Evolutionary conservation across 2,888 invertebrate genomes (phyloP).

Genomic region (Lepas anatifera): DNA sequence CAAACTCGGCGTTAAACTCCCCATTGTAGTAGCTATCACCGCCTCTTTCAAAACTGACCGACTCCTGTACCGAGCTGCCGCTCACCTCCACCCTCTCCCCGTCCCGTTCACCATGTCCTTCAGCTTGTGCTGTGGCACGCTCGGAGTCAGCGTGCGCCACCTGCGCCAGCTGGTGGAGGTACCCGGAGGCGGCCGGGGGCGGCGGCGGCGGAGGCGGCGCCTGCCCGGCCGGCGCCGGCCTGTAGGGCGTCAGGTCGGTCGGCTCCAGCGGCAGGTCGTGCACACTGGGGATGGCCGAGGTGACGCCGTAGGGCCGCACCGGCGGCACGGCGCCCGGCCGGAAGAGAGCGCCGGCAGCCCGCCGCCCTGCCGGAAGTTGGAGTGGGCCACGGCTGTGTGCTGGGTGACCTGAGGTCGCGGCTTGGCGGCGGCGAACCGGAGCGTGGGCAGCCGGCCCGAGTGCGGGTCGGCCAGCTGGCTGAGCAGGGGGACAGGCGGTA

Average conservation of each 20-base stretch:
- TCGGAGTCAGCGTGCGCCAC: background rate
- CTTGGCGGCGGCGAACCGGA: background rate
- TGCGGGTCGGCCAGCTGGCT: background rate
- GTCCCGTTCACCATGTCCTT: too few relatives aligned
- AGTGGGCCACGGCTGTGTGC: background rate
- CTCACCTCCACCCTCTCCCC: too few relatives aligned
- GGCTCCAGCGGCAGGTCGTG: constrained; percentile 8
- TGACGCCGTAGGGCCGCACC: too few relatives aligned
- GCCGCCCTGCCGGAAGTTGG: background rate
- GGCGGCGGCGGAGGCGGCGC: background rate
- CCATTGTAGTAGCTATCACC: too few relatives aligned
- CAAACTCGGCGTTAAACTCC: too few relatives aligned
- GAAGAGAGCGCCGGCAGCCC: too few relatives aligned
- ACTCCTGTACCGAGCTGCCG: too few relatives aligned
- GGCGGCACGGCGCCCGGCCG: too few relatives aligned
- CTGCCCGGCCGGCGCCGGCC: too few relatives aligned
- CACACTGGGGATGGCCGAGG: background rate
- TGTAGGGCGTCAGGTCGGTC: background rate
- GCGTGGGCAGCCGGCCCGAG: constrained; percentile 5
- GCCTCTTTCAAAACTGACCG: too few relatives aligned
- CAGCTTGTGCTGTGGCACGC: background rate
- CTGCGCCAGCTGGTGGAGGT: background rate
- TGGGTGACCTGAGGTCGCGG: too few relatives aligned
- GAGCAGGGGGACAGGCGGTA: background rate
- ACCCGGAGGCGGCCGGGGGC: background rate